A percentile compares a stretch with the other conserved stretches of the same genome.
phyloP scores from a whole-genome alignment of 2,797 vertebrate genomes.

The Microhierax caerulescens region DNA sequence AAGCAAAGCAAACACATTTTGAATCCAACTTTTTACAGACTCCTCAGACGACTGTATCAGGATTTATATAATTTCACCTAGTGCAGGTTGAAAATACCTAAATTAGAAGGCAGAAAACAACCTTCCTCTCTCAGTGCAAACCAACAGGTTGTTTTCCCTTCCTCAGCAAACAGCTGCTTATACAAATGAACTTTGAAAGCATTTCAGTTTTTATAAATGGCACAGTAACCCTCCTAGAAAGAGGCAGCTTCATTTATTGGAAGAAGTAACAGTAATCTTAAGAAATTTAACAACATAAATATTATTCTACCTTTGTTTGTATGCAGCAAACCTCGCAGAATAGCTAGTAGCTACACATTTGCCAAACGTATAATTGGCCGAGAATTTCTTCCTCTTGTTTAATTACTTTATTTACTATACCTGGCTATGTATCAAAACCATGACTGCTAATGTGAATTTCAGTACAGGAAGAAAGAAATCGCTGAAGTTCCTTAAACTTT shows the following conservation, averaged over 20 bases:
- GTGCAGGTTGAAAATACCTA: neutral
- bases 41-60: neutral
- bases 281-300: neutral
- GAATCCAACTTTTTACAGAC: neutral
- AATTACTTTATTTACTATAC: neutral
- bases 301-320: neutral
- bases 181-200: neutral
- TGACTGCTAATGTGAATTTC: neutral
- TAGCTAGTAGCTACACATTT: neutral
- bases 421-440: neutral
- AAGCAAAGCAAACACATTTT: neutral
- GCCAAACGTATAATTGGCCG: neutral
- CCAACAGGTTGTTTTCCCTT: neutral
- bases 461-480: neutral
- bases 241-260: neutral
- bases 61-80: neutral
- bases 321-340: neutral
- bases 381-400: neutral
- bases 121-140: neutral
- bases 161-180: slow-evolving; percentile 1
- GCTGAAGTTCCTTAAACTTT: neutral
- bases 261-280: neutral
- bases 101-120: neutral
- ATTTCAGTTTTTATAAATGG: neutral
- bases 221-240: neutral